Evolutionary conservation across 2,888 invertebrate genomes (phyloP).

Genomic region (Ditylenchus weischeri): DNA sequence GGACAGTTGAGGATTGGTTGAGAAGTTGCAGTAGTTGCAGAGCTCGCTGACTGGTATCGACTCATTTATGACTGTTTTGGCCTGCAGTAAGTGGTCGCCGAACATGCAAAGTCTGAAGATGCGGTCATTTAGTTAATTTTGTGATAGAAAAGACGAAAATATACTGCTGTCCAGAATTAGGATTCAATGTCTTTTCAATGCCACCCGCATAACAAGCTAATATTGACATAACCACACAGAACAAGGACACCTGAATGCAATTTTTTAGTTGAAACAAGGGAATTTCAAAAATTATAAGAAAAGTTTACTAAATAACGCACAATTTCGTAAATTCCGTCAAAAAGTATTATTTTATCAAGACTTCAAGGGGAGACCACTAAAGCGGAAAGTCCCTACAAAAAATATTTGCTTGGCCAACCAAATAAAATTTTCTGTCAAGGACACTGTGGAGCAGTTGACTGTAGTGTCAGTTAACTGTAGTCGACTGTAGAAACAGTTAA

Average conservation of each 20-base stretch:
- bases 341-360: too few relatives aligned
- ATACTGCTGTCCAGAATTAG: constrained; percentile 74
- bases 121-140: constrained; percentile 13
- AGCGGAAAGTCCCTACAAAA: too few relatives aligned
- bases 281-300: background rate
- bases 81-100: constrained; percentile 75
- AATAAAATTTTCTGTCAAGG: too few relatives aligned
- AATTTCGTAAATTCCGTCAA: background rate
- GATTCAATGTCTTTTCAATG: constrained; percentile 74
- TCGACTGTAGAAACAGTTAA: too few relatives aligned
- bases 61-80: constrained; percentile 38
- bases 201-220: constrained; percentile 91
- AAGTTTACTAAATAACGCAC: background rate
- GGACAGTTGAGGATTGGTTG: constrained; percentile 3
- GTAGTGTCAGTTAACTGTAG: background rate
- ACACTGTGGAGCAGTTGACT: too few relatives aligned
- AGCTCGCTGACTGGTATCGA: constrained; percentile 53
- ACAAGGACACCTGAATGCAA: constrained; percentile 69
- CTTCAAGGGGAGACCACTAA: too few relatives aligned
- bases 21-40: constrained; percentile 76
- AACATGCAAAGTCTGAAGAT: constrained; percentile 82
- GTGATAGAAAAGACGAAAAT: background rate
- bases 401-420: too few relatives aligned
- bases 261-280: background rate
- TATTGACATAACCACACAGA: constrained; percentile 93